Base-by-base conservation (phyloP, 2,113 vertebrate species). In the Motacilla tschutschensis region DNA sequence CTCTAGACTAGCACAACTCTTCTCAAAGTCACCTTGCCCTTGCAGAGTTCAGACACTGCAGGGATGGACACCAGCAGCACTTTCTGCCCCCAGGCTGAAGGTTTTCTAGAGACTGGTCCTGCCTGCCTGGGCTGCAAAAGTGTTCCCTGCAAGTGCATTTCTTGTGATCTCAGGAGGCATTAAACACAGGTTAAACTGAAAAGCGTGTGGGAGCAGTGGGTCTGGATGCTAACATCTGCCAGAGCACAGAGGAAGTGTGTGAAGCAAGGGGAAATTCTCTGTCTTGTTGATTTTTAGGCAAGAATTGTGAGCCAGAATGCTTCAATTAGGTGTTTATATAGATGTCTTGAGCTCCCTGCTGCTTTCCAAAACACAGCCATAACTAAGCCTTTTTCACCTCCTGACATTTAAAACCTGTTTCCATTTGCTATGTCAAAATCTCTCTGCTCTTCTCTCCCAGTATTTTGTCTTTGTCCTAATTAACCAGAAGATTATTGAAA, bases 191-290 rank as follows among this genome's bases (percentile, higher is more conserved):
- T 21, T 62, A 29, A 72, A 53, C 14, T n/a, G 18, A 71, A 35
- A 81, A 64, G 43, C 0, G 0, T 14, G 25, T 63, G 60, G n/a
- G 38, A 83, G 47, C 78, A 57, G 44, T 3, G 10, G 66, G 35
- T 53, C 48, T 82, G 53, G 28, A 35, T 70, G 64, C 31, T 41
- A 47, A 38, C 5, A 33, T 14, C 44, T 67, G 60, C n/a, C 44
- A 22, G 48, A 67, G 46, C 26, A 67, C 26, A 77, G 72, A 70
- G 72, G 59, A 82, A 84, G 51, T 22, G 35, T 0, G 0, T 41
- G 46, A 84, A 79, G 8, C 24, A 48, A 64, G 53, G 78, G 55
- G 75, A 65, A 72, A 79, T 88, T 73, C 75, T 71, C 18, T 80
- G 21, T 58, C 71, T 53, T 76, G 54, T 86, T 78, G 50, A 28